phyloP scores from a whole-genome alignment of 2,797 vertebrate species.

The Ataeniobius toweri region DNA sequence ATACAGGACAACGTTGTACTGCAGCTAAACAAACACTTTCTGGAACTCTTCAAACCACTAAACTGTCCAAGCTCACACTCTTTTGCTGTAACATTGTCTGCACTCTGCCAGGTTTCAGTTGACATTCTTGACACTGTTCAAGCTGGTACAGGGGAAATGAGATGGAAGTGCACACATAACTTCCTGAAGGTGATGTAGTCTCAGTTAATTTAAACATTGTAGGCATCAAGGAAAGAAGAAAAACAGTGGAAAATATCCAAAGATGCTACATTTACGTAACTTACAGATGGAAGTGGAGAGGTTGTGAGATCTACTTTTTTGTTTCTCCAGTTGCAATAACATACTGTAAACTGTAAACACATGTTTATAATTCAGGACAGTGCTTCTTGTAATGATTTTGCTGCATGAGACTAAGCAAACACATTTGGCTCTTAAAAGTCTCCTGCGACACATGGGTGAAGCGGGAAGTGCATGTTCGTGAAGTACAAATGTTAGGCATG shows the following conservation, averaged over 20 bases:
- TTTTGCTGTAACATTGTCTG: conserved; percentile 39
- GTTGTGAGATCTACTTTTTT: conserved; percentile 72
- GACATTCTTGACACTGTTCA: conserved; percentile 52
- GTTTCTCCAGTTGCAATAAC: conserved; percentile 75
- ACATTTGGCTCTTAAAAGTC: conserved; percentile 61
- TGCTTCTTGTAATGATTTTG: conserved; percentile 75
- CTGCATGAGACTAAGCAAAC: conserved; percentile 78
- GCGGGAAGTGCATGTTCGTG: background rate
- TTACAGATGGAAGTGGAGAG: conserved; percentile 81
- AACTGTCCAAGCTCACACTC: conserved; percentile 37
- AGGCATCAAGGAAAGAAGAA: conserved; percentile 52
- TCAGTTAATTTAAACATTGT: conserved; percentile 64
- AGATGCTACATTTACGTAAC: conserved; percentile 71
- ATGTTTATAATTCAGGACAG: conserved; percentile 82
- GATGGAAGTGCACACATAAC: conserved; percentile 64
- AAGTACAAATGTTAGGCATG: background rate
- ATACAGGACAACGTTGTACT: conserved; percentile 45
- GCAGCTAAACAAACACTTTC: conserved; percentile 42
- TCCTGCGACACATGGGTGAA: background rate
- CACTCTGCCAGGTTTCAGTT: conserved; percentile 51
- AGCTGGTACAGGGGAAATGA: conserved; percentile 66
- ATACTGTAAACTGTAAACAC: conserved; percentile 78
- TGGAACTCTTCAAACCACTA: conserved; percentile 59
- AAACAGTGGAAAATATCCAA: conserved; percentile 43
- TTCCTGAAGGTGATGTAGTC: conserved; percentile 74